phyloP scores from a whole-genome alignment of 2,888 invertebrate species.

The Hypercompe scribonia region DNA sequence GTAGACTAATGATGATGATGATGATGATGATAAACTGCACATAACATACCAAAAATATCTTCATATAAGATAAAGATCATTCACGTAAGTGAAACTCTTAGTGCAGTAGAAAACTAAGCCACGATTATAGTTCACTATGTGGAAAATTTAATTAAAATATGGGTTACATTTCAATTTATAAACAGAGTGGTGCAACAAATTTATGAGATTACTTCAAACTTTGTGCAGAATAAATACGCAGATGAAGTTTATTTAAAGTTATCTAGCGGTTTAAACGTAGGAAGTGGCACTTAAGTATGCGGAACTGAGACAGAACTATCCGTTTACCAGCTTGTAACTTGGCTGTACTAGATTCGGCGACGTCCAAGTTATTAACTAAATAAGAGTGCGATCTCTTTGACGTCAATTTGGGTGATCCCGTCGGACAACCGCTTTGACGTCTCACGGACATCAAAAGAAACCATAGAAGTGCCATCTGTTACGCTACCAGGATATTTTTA shows the following conservation, averaged over 20 bases:
- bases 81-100: neutral
- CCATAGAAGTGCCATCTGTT: too few species aligned
- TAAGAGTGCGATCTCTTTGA: neutral
- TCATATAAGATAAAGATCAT: neutral
- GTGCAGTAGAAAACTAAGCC: neutral
- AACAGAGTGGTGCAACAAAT: slow-evolving; percentile 43
- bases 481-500: too few species aligned
- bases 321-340: slow-evolving; percentile 53
- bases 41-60: too few species aligned
- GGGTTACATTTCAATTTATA: slow-evolving; percentile 24
- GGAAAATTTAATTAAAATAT: neutral
- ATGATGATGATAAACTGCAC: too few species aligned
- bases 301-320: slow-evolving; percentile 54
- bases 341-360: slow-evolving; percentile 29
- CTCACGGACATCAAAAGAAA: too few species aligned
- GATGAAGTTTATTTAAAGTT: slow-evolving; percentile 53
- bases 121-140: neutral
- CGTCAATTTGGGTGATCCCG: neutral
- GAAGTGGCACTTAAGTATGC: slow-evolving; percentile 53
- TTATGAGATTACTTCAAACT: slow-evolving; percentile 49
- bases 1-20: too few species aligned
- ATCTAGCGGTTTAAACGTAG: slow-evolving; percentile 48
- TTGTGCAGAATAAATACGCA: slow-evolving; percentile 52
- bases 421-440: too few species aligned
- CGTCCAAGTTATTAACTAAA: slow-evolving; percentile 31